Conservation (phyloP, 2,888 invertebrate species). For the Volucella inflata region DNA sequence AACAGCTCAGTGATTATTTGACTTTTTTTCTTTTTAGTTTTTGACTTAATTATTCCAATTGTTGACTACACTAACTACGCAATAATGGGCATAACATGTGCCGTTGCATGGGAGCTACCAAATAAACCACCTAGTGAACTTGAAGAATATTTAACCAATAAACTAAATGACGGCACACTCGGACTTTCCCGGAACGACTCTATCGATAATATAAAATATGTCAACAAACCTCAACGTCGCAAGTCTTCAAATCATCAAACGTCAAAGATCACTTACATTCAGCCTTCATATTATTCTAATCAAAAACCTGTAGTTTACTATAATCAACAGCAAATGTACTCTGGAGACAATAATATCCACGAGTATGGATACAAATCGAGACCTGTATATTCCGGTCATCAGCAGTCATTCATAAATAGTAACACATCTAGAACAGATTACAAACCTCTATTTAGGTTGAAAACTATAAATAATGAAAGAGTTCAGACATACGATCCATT, state of each 20-base stretch:
- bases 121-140: conserved; percentile 85
- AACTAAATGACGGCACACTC: conserved; percentile 80
- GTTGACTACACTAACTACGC: conserved; percentile 84
- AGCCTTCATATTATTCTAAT: conserved; percentile 51
- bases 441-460: conserved; percentile 9
- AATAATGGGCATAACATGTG: conserved; percentile 89
- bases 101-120: conserved; percentile 90
- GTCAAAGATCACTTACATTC: conserved; percentile 48
- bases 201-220: conserved; percentile 63
- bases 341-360: background rate
- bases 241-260: conserved; percentile 13
- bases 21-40: conserved; percentile 77
- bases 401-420: background rate
- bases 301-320: background rate
- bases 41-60: conserved; percentile 83
- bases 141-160: conserved; percentile 80
- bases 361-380: conserved; percentile 10
- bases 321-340: background rate
- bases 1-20: conserved; percentile 25
- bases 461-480: conserved; percentile 46
- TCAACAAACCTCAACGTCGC: conserved; percentile 55
- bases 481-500: background rate
- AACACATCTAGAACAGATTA: background rate
- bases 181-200: conserved; percentile 80
- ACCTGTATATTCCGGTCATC: conserved; percentile 8